A percentile compares a stretch with the other conserved stretches of the same genome.
Conservation (phyloP, 1,140 invertebrate genomes). For the Ctenoplectra terminalis region DNA sequence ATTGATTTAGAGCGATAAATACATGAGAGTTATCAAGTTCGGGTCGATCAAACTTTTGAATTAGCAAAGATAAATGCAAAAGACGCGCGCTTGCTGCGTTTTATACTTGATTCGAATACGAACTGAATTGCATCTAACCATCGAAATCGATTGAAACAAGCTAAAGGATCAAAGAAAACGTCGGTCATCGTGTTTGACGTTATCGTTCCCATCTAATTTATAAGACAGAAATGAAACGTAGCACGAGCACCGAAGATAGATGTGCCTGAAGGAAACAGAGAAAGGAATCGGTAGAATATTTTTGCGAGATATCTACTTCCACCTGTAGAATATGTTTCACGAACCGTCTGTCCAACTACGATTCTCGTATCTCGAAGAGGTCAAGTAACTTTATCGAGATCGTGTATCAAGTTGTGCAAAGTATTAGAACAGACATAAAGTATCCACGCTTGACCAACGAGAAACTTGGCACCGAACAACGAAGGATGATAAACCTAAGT, state of each 20-base stretch:
- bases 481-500: neutral
- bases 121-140: neutral
- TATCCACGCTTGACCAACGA: neutral
- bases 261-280: neutral
- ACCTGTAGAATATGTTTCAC: conserved; percentile 62
- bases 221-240: neutral
- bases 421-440: conserved; percentile 32
- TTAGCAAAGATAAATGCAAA: neutral
- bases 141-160: neutral
- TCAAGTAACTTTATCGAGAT: conserved; percentile 54
- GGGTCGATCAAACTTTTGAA: neutral
- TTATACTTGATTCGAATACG: no score
- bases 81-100: no score
- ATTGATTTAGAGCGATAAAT: neutral
- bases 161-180: neutral
- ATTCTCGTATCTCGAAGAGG: conserved; percentile 40
- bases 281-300: conserved; percentile 19
- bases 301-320: conserved; percentile 52
- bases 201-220: conserved; percentile 6
- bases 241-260: conserved; percentile 13
- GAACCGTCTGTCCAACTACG: conserved; percentile 8
- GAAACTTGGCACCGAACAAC: neutral
- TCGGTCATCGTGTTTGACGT: conserved; percentile 9
- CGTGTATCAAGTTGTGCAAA: conserved; percentile 35
- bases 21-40: neutral